phyloP scores from a whole-genome alignment of 1,140 invertebrate species.

The Scaptomyza pallida region DNA sequence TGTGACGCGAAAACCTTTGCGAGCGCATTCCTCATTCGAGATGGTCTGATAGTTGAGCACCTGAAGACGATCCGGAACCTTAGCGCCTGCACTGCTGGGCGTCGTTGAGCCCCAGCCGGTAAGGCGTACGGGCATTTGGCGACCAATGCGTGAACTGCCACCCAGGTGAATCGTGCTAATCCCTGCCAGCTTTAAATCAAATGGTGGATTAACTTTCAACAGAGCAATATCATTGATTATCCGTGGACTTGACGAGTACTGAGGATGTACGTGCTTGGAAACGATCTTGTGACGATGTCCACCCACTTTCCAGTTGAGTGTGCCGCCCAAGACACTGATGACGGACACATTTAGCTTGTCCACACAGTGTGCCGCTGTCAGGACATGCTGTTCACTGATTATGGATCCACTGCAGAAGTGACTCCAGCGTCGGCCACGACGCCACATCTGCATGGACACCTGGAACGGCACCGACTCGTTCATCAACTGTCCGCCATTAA shows the following conservation, averaged over 20 bases:
- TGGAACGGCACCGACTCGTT: slow-evolving; percentile 73
- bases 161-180: slow-evolving; percentile 61
- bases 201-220: slow-evolving; percentile 61
- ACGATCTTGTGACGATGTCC: slow-evolving; percentile 69
- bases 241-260: slow-evolving; percentile 61
- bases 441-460: slow-evolving; percentile 68
- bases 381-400: slow-evolving; percentile 71
- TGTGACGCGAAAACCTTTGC: slow-evolving; percentile 73
- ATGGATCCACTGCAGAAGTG: slow-evolving; percentile 84
- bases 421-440: slow-evolving; percentile 63
- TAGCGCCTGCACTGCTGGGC: slow-evolving; percentile 39
- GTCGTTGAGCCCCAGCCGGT: slow-evolving; percentile 80
- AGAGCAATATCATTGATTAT: slow-evolving; percentile 80
- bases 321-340: slow-evolving; percentile 84
- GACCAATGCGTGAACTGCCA: slow-evolving; percentile 51
- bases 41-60: slow-evolving; percentile 71
- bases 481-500: slow-evolving; percentile 71
- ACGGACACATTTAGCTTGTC: slow-evolving; percentile 63
- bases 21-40: slow-evolving; percentile 73
- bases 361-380: slow-evolving; percentile 84
- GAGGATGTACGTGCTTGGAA: slow-evolving; percentile 64
- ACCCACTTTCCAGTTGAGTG: slow-evolving; percentile 84
- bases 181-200: slow-evolving; percentile 51
- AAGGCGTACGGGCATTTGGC: slow-evolving; percentile 59
- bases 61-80: slow-evolving; percentile 69